phyloP scores from a whole-genome alignment of 2,113 vertebrate species.

The Esox niger region DNA sequence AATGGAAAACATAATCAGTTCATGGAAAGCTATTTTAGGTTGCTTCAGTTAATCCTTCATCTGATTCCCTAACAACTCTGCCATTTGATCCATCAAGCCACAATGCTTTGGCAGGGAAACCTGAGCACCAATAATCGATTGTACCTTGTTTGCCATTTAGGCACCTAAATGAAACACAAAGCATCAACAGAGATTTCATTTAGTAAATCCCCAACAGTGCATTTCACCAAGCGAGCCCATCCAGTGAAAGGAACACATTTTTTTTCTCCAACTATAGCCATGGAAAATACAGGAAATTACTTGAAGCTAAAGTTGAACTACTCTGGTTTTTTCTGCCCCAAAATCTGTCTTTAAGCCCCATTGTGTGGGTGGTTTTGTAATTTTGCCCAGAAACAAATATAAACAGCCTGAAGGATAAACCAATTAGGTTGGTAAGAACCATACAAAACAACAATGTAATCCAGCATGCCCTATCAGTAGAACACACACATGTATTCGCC shows the following conservation, averaged over 20 bases:
- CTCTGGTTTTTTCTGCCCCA: conserved; percentile 1
- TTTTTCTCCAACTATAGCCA: neutral
- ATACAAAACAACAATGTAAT: conserved; percentile 16
- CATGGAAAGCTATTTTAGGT: neutral
- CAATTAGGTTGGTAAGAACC: conserved; percentile 25
- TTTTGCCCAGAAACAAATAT: conserved; percentile 21
- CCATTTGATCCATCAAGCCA: neutral
- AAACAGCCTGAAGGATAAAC: conserved; percentile 29
- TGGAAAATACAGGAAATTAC: conserved; percentile 5
- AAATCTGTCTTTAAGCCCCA: conserved; percentile 9
- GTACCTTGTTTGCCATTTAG: neutral
- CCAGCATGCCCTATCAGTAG: conserved; percentile 1
- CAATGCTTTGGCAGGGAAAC: neutral
- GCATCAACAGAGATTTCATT: neutral
- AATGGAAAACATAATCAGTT: neutral
- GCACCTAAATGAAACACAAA: neutral
- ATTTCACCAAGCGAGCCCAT: neutral
- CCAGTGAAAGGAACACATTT: neutral
- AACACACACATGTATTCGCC: neutral
- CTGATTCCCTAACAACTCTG: neutral
- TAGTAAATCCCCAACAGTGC: neutral
- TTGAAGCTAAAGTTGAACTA: conserved; percentile 7
- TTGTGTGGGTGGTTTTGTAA: conserved; percentile 30
- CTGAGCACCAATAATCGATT: neutral
- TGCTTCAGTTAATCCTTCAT: neutral